Percentiles rank a stretch among this genome's conserved stretches.
Evolutionary conservation across 2,888 invertebrate genomes (phyloP).

Genomic region (Tetheella fluctuosa): DNA sequence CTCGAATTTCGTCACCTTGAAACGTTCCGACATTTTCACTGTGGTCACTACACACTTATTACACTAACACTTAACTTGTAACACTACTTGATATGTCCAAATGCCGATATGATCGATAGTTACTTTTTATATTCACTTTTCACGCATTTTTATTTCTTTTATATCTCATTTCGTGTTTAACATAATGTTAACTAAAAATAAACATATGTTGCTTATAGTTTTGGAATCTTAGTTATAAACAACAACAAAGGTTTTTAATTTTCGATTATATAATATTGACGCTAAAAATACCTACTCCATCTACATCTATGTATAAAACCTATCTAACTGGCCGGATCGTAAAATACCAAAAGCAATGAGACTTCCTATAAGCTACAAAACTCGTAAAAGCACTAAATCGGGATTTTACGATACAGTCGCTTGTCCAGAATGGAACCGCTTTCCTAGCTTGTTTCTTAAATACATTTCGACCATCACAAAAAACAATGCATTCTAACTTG

Average conservation of each 20-base stretch:
- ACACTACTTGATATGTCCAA: neutral
- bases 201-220: too few relatives aligned
- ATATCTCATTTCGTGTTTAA: neutral
- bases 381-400: neutral
- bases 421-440: neutral
- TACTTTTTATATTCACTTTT: neutral
- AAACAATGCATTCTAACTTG: too few relatives aligned
- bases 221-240: neutral
- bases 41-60: constrained; percentile 8
- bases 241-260: neutral
- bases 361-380: neutral
- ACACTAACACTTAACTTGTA: neutral
- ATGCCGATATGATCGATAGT: neutral
- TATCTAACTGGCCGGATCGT: neutral
- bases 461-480: too few relatives aligned
- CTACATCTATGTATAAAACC: neutral
- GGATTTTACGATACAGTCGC: neutral
- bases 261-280: too few relatives aligned
- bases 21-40: constrained; percentile 84
- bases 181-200: neutral
- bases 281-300: too few relatives aligned
- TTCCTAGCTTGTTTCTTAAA: neutral
- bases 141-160: neutral
- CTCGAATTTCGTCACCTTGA: constrained; percentile 85
- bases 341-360: neutral